Base-by-base conservation (phyloP, 2,888 invertebrate genomes). In the Formica aserva region DNA sequence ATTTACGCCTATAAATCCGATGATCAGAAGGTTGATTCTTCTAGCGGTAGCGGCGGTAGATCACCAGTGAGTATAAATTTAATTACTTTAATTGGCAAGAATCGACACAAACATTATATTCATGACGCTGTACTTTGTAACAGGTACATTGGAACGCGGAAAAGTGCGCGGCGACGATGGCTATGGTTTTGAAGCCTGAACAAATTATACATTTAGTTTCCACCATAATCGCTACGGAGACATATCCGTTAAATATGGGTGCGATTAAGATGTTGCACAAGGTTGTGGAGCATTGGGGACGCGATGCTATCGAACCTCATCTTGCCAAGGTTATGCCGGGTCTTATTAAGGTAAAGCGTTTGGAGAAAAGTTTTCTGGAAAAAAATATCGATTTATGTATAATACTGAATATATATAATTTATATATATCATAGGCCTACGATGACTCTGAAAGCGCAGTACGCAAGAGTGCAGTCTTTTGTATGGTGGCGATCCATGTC, bases 391-490 rank as follows among this genome's bases (percentile, higher is more conserved):
- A 62, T 32, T 35, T 62, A 22, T 45, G 4, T 60, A 57, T 72
- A 29, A n/a, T 45, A 52, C 0, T 71, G 13, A 45, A 48, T 32
- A 0, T 29, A 11, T 62, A 45, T 32, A 18, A 29, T 2, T 80
- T 32, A 9, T n/a, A n/a, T n/a, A 13, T 38, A 22, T n/a, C 29
- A 26, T 95, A 98, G 97, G 97, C 98, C 87, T 98, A 99, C 80
- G 99, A 99, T 94, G 98, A 99, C 94, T 96, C 96, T 80, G 98
- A 99, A 95, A 98, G 98, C 78, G 97, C 98, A 88, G 98, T 99
- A 38, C 96, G 99, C 71, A 99, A 99, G 95, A 98, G 99, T 90
- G 98, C 98, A 15, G 98, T 99, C 26, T 99, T 99, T 95, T 99
- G 99, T 93, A 98, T 99, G 97, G 99, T 99, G 5, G 98, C 98